These are phyloP conservation scores for Acromyrmex charruanus DNA, from an alignment of 1,140 invertebrate species.

Conservation along the genomic window DNA sequence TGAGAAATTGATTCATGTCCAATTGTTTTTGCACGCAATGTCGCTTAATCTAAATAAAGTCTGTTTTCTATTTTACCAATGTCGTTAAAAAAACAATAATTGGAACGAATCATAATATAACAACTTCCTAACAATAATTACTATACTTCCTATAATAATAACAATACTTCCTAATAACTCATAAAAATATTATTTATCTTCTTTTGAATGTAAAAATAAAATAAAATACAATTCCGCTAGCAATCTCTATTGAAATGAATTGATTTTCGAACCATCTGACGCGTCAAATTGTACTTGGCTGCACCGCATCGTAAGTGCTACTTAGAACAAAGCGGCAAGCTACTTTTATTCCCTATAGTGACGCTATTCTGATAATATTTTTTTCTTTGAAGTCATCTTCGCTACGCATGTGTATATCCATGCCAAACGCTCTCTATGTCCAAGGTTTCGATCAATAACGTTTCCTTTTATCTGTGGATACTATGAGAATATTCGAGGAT, in stretches of 20 bases:
- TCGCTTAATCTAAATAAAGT: slow-evolving; percentile 20
- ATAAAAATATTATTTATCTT: background rate
- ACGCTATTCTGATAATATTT: background rate
- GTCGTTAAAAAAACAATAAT: background rate
- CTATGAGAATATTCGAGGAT: background rate
- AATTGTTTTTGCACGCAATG: background rate
- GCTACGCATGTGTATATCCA: background rate
- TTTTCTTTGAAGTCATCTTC: background rate
- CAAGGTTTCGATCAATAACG: slow-evolving; percentile 24
- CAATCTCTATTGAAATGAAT: background rate
- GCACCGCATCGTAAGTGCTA: slow-evolving; percentile 13
- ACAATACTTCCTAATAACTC: background rate
- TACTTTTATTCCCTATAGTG: background rate
- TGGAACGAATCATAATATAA: background rate
- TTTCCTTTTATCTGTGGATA: background rate
- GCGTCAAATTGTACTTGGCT: slow-evolving; percentile 14
- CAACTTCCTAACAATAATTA: background rate
- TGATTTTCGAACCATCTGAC: background rate
- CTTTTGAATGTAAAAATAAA: background rate
- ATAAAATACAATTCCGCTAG: slow-evolving; percentile 7
- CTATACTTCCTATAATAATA: background rate
- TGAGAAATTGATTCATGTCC: background rate
- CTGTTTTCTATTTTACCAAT: background rate
- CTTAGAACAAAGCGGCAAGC: slow-evolving; percentile 19
- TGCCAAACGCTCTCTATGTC: background rate